These are phyloP conservation scores for Drosophila antonietae DNA, from an alignment of 2,888 invertebrate genomes.

Conservation along the genomic window DNA sequence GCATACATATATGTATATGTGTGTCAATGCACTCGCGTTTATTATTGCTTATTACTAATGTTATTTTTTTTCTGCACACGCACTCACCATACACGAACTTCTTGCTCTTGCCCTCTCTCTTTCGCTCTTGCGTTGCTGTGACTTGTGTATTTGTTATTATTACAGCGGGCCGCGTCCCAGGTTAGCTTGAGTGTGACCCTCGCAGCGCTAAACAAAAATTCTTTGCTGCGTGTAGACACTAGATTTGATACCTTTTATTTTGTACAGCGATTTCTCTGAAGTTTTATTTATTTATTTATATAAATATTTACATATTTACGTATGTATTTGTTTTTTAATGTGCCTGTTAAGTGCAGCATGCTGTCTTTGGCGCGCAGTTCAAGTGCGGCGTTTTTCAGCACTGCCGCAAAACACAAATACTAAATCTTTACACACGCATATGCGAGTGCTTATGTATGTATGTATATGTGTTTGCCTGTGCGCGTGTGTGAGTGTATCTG, in stretches of 20 bases:
- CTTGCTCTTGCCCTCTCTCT: slow-evolving; percentile 16
- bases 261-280: not conserved
- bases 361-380: slow-evolving; percentile 48
- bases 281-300: not conserved
- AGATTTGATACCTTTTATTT: not conserved
- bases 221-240: slow-evolving; percentile 32
- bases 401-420: slow-evolving; percentile 23
- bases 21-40: slow-evolving; percentile 60
- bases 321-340: not conserved
- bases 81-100: slow-evolving; percentile 14
- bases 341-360: slow-evolving; percentile 5
- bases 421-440: slow-evolving; percentile 14
- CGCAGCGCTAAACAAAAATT: slow-evolving; percentile 24
- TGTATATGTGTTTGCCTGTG: not conserved
- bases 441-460: not conserved
- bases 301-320: not conserved
- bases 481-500: slow-evolving; percentile 7
- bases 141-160: slow-evolving; percentile 51
- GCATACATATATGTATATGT: slow-evolving; percentile 34
- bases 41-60: slow-evolving; percentile 56
- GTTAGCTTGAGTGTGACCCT: slow-evolving; percentile 47
- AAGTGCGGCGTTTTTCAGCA: slow-evolving; percentile 39
- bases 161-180: slow-evolving; percentile 33
- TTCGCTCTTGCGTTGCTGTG: slow-evolving; percentile 10
- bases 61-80: slow-evolving; percentile 23